phyloP scores from a whole-genome alignment of 2,888 invertebrate genomes.

The Syrista parreyssii region DNA sequence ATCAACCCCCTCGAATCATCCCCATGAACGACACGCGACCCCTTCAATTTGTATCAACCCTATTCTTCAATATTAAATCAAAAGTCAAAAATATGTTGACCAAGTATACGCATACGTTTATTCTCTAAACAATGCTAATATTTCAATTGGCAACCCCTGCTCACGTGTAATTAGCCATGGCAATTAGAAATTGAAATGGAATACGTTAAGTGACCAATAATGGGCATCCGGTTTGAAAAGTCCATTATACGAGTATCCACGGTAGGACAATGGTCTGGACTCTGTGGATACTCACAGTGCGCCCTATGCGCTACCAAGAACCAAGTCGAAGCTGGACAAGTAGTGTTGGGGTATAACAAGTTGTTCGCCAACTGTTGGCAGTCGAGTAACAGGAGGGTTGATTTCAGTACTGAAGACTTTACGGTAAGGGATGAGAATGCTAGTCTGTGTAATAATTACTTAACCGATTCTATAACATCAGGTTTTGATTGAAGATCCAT shows the following conservation, averaged over 20 bases:
- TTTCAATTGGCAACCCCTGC: neutral
- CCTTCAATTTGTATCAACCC: neutral
- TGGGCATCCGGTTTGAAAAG: neutral
- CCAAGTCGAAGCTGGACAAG: neutral
- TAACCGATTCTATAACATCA: neutral
- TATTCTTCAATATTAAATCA: neutral
- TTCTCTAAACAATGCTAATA: neutral
- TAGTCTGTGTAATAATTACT: neutral
- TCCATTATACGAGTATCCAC: neutral
- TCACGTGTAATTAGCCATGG: neutral
- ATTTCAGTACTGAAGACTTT: no score
- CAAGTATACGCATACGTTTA: no score
- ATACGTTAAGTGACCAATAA: neutral
- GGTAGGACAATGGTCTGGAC: neutral
- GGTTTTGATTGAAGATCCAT: neutral
- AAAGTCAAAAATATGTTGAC: neutral
- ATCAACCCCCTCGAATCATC: constrained; percentile 26
- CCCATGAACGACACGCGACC: neutral
- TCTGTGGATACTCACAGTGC: neutral
- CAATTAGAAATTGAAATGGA: neutral
- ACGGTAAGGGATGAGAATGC: neutral
- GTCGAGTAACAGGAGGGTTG: neutral
- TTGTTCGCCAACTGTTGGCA: neutral
- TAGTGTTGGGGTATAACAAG: neutral
- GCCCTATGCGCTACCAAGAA: neutral